phyloP scores from a whole-genome alignment of 2,797 vertebrate genomes.

The Pipistrellus nathusii region DNA sequence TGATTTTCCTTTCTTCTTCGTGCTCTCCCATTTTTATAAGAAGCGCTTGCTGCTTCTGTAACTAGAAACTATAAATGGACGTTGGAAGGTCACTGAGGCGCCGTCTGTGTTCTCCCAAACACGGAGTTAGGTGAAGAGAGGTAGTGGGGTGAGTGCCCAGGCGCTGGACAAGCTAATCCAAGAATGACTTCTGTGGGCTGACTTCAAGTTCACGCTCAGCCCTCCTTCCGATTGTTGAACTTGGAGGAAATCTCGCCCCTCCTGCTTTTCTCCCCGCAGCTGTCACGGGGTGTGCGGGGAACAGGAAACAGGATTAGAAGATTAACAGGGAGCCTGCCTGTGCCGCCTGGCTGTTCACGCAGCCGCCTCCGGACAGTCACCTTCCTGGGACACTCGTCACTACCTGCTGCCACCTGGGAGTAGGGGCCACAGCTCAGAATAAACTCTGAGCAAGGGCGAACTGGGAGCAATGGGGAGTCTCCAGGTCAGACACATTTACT shows the following conservation, averaged over 20 bases:
- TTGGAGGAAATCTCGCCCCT: conserved; percentile 24
- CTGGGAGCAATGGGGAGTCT: neutral
- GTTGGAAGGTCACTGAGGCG: conserved; percentile 15
- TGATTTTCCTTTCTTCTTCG: neutral
- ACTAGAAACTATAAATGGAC: conserved; percentile 1
- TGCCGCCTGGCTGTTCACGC: conserved; percentile 44
- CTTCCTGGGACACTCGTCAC: conserved; percentile 39
- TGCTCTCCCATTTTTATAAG: neutral
- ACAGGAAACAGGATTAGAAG: conserved; percentile 74
- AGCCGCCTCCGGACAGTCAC: neutral
- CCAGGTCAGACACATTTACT: neutral
- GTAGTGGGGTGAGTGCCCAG: neutral
- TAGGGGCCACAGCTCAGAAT: conserved; percentile 38
- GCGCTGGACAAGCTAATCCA: neutral
- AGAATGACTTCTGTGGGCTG: neutral
- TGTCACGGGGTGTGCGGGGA: conserved; percentile 68
- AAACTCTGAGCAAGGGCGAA: neutral
- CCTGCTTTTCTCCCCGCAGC: conserved; percentile 15
- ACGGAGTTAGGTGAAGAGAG: neutral
- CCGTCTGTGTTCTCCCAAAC: neutral
- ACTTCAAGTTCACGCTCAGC: neutral
- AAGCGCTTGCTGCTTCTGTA: neutral
- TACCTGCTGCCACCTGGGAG: conserved; percentile 12
- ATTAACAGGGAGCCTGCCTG: conserved; percentile 18
- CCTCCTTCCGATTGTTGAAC: neutral